Percentiles rank a stretch among this genome's conserved stretches.
Evolutionary conservation across 2,797 vertebrate genomes (phyloP).

Genomic region (Lepus oiostolus): DNA sequence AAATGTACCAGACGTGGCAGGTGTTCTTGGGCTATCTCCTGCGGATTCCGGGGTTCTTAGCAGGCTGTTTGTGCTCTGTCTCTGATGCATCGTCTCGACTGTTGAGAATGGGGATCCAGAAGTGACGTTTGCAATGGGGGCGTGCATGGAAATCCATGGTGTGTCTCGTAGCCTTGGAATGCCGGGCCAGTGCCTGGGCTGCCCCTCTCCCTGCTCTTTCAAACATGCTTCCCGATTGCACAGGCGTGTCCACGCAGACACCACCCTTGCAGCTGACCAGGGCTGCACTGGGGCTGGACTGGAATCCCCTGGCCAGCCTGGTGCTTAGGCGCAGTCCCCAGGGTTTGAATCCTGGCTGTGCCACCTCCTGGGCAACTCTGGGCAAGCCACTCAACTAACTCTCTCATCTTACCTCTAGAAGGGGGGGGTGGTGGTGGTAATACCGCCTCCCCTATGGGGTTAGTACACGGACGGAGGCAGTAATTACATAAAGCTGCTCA

Average conservation of each 20-base stretch:
- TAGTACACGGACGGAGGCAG: not conserved
- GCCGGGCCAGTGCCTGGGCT: not conserved
- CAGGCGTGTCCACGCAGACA: not conserved
- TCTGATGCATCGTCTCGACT: not conserved
- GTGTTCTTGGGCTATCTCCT: not conserved
- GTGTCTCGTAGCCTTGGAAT: not conserved
- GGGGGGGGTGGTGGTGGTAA: not conserved
- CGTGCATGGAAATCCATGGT: not conserved
- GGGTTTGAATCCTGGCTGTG: constrained; percentile 9
- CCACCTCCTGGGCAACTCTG: not conserved
- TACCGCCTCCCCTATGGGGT: not conserved
- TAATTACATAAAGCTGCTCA: not conserved
- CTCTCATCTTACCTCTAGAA: not conserved
- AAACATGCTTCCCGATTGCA: not conserved
- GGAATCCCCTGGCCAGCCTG: not conserved
- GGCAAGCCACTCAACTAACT: not conserved
- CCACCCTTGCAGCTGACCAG: not conserved
- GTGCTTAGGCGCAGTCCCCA: not conserved
- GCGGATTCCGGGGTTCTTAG: not conserved
- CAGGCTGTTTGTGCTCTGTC: not conserved
- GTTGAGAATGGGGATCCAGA: not conserved
- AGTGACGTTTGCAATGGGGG: constrained; percentile 1
- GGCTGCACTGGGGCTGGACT: not conserved
- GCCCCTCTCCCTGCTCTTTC: not conserved
- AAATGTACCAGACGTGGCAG: not conserved